phyloP scores from a whole-genome alignment of 2,797 vertebrate genomes.

The Notamacropus eugenii region DNA sequence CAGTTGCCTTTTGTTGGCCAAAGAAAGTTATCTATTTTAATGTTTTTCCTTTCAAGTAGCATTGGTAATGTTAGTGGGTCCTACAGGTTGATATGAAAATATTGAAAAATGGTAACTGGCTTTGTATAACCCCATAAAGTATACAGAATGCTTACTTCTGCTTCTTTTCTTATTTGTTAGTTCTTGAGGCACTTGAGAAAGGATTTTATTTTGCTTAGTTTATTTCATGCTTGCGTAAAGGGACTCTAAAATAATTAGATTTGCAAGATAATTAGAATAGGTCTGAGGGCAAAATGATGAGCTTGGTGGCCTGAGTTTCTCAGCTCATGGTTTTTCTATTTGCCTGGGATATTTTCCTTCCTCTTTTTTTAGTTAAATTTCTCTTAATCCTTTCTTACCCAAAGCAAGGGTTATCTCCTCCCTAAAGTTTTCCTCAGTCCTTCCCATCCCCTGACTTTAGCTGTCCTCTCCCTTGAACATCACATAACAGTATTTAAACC shows the following conservation, averaged over 20 bases:
- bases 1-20: neutral
- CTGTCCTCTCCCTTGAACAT: neutral
- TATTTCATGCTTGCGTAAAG: neutral
- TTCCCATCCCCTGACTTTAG: fast-evolving
- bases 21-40: neutral
- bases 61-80: neutral
- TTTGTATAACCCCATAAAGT: neutral
- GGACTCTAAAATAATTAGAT: neutral
- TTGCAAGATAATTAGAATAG: neutral
- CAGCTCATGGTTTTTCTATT: neutral
- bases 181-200: neutral
- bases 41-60: neutral
- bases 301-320: neutral
- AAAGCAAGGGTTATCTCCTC: neutral
- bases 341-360: fast-evolving
- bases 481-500: neutral
- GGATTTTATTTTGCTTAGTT: neutral
- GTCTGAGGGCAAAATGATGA: neutral
- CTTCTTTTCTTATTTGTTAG: neutral
- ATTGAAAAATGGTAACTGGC: neutral
- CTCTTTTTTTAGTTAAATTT: neutral
- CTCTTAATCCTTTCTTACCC: neutral
- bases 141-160: neutral
- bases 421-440: neutral
- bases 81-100: neutral